Percentiles rank a stretch among this genome's conserved stretches.
Evolutionary conservation across 2,113 vertebrate species (phyloP).

Genomic region (Verasper variegatus): DNA sequence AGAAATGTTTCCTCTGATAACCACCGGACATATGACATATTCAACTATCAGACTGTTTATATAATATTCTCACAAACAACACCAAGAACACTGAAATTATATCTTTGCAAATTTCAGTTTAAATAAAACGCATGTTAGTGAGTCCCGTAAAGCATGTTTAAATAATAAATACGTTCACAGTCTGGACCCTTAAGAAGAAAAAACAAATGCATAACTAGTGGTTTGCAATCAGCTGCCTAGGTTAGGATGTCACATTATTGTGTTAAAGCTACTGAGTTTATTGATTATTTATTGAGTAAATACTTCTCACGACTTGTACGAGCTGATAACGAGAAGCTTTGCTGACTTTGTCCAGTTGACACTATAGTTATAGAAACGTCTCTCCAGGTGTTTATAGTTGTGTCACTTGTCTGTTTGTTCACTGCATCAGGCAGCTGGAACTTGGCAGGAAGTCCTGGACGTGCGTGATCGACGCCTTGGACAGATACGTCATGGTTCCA

Average conservation of each 20-base stretch:
- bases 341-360: constrained; percentile 11
- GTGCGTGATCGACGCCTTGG: constrained; percentile 90
- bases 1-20: not conserved
- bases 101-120: not conserved
- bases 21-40: too few relatives aligned
- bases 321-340: constrained; percentile 14
- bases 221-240: constrained; percentile 39
- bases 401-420: constrained; percentile 21
- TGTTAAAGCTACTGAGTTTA: constrained; percentile 9
- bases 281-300: constrained; percentile 2
- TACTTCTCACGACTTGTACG: constrained; percentile 17
- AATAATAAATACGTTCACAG: constrained; percentile 51
- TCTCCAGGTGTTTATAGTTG: constrained; percentile 1
- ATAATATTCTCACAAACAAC: constrained; percentile 26
- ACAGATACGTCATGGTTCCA: constrained; percentile 97
- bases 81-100: constrained; percentile 6
- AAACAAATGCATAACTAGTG: not conserved
- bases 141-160: constrained; percentile 12
- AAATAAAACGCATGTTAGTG: constrained; percentile 3
- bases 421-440: constrained; percentile 94
- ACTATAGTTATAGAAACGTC: not conserved
- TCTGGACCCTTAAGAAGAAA: not conserved
- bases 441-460: constrained; percentile 93
- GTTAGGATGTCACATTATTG: constrained; percentile 16
- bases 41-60: not conserved